phyloP scores from a whole-genome alignment of 2,797 vertebrate species.

The Spatula clypeata region DNA sequence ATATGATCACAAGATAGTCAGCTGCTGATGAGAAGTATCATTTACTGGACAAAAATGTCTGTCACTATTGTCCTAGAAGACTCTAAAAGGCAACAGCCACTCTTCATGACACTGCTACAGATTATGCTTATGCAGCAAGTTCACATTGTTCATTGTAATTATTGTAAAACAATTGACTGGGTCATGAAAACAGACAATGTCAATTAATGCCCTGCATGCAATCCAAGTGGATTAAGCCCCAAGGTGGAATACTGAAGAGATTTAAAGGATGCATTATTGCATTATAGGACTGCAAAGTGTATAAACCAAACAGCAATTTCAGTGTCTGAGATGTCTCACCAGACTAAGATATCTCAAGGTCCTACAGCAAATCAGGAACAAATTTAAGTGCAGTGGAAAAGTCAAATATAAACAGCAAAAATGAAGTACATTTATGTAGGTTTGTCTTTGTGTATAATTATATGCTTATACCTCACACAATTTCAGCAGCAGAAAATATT shows the following conservation, averaged over 20 bases:
- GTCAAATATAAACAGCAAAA: not conserved
- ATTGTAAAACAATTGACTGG: constrained; percentile 14
- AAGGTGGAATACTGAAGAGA: not conserved
- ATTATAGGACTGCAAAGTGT: not conserved
- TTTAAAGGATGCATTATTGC: constrained; percentile 23
- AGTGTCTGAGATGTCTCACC: not conserved
- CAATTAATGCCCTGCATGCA: constrained; percentile 26
- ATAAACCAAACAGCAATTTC: constrained; percentile 3
- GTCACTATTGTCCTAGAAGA: not conserved
- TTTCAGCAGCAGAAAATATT: not conserved
- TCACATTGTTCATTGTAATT: constrained; percentile 29
- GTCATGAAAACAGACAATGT: constrained; percentile 19
- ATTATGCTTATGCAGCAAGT: not conserved
- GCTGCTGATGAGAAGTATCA: not conserved
- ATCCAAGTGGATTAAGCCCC: constrained; percentile 25
- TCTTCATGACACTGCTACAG: not conserved
- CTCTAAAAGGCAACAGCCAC: not conserved
- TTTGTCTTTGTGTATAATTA: not conserved
- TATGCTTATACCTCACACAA: not conserved
- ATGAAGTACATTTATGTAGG: not conserved
- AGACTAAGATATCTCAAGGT: not conserved
- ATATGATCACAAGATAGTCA: not conserved
- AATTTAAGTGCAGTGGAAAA: not conserved
- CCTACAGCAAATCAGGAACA: not conserved
- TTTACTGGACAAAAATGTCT: not conserved